These are phyloP conservation scores for Bursaphelenchus mucronatus DNA, from an alignment of 1,140 invertebrate species.

Conservation along the genomic window DNA sequence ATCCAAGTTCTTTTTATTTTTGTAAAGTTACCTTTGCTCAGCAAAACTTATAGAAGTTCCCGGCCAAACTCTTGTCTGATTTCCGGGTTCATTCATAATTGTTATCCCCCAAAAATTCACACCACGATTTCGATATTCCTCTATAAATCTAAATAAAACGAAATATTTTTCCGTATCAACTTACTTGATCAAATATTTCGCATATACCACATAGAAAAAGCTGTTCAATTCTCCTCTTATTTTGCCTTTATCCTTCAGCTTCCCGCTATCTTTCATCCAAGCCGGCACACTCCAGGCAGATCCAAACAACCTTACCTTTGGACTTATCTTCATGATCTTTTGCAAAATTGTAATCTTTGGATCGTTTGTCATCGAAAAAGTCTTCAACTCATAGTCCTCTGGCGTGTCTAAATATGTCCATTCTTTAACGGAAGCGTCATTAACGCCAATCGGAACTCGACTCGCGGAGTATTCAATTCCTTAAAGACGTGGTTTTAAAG, in stretches of 20 bases:
- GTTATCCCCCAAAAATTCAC: constrained; percentile 68
- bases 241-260: constrained; percentile 64
- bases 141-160: constrained; percentile 65
- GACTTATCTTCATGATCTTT: constrained; percentile 60
- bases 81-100: constrained; percentile 66
- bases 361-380: constrained; percentile 64
- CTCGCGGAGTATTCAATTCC: constrained; percentile 73
- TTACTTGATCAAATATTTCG: constrained; percentile 70
- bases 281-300: constrained; percentile 78
- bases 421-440: constrained; percentile 71
- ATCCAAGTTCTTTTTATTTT: constrained; percentile 7
- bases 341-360: constrained; percentile 68
- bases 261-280: constrained; percentile 85
- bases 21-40: constrained; percentile 12
- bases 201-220: constrained; percentile 73
- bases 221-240: constrained; percentile 66
- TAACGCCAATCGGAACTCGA: constrained; percentile 74
- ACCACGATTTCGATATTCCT: constrained; percentile 63
- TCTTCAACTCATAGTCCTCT: constrained; percentile 67
- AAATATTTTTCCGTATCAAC: constrained; percentile 9
- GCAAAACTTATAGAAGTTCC: constrained; percentile 69
- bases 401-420: constrained; percentile 70
- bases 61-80: constrained; percentile 61
- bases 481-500: constrained; percentile 8
- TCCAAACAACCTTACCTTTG: constrained; percentile 67